Percentiles rank a stretch among this genome's conserved stretches.
These are phyloP conservation scores for Chauna torquata DNA, from an alignment of 2,113 vertebrate genomes.

Conservation along the genomic window DNA sequence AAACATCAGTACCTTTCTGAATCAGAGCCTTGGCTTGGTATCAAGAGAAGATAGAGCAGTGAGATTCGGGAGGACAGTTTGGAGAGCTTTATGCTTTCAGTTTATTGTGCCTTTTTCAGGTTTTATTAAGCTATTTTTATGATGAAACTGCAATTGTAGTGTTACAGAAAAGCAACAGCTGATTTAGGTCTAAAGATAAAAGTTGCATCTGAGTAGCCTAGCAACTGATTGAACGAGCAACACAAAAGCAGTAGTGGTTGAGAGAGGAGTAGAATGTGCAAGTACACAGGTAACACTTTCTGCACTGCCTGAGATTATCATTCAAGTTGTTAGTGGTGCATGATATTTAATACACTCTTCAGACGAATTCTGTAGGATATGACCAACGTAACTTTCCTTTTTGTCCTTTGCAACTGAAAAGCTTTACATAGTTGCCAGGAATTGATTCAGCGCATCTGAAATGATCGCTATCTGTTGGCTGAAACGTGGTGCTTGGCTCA, in stretches of 20 bases:
- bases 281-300: background rate
- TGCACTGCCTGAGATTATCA: background rate
- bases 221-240: background rate
- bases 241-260: background rate
- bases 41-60: background rate
- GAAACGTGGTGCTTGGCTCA: background rate
- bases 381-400: background rate
- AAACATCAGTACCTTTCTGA: background rate
- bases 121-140: background rate
- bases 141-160: background rate
- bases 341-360: background rate
- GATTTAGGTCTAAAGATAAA: background rate
- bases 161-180: background rate
- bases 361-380: background rate
- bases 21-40: background rate
- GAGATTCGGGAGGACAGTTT: background rate
- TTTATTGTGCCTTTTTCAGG: background rate
- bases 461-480: rapidly evolving
- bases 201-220: background rate
- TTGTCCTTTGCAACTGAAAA: background rate
- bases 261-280: background rate
- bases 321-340: background rate
- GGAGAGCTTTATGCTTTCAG: background rate
- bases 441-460: background rate
- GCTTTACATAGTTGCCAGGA: background rate